Evolutionary conservation across 1,140 invertebrate species (phyloP).

Genomic region (Elysia chlorotica): DNA sequence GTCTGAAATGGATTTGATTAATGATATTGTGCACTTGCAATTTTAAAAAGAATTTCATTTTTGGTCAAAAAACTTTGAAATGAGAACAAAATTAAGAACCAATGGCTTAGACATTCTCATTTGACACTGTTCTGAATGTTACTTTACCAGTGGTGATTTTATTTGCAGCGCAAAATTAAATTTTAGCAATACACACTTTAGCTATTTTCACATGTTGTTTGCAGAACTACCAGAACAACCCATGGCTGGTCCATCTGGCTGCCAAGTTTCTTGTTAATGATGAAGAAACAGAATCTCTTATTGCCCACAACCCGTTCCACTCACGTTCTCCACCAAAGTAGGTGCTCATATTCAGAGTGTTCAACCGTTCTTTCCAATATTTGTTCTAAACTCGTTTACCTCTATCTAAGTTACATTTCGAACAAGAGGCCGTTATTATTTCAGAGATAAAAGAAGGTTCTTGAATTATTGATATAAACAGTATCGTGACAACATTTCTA

Average conservation of each 20-base stretch:
- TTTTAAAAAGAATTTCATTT: too few relatives aligned
- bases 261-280: slow-evolving; percentile 62
- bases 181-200: too few relatives aligned
- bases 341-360: too few relatives aligned
- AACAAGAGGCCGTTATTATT: too few relatives aligned
- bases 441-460: too few relatives aligned
- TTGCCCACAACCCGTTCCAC: slow-evolving; percentile 61
- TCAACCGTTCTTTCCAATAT: too few relatives aligned
- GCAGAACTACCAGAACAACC: slow-evolving; percentile 59
- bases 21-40: too few relatives aligned
- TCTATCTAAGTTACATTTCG: too few relatives aligned
- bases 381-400: too few relatives aligned
- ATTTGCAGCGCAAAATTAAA: neutral
- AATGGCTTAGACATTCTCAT: neutral
- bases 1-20: too few relatives aligned
- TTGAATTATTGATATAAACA: too few relatives aligned
- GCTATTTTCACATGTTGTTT: slow-evolving; percentile 26
- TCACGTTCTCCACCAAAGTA: slow-evolving; percentile 58
- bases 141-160: neutral
- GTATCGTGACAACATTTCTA: too few relatives aligned
- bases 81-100: neutral
- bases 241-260: slow-evolving; percentile 59
- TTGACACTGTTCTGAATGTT: neutral
- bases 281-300: slow-evolving; percentile 47
- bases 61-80: neutral